Evolutionary conservation across 2,888 invertebrate species (phyloP).

Genomic region (Scrobipalpa atriplicella): DNA sequence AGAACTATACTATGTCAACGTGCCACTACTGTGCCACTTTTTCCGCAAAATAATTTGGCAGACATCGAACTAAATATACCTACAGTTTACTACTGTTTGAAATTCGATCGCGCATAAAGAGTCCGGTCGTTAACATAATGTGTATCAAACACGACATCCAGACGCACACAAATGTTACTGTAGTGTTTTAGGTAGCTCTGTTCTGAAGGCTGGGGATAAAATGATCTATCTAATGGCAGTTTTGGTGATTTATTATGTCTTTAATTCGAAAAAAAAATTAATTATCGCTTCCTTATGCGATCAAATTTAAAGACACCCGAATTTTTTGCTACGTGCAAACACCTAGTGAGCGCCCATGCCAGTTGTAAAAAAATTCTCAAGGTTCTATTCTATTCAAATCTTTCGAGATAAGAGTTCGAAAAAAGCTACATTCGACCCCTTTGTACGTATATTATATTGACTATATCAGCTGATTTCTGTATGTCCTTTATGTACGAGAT

Average conservation of each 20-base stretch:
- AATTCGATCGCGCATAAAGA: neutral
- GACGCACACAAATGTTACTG: neutral
- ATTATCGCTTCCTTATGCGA: too few relatives aligned
- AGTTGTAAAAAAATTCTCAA: too few relatives aligned
- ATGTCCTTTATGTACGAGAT: neutral
- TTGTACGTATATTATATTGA: neutral
- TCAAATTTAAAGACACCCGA: too few relatives aligned
- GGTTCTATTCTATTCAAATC: too few relatives aligned
- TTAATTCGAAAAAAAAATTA: too few relatives aligned
- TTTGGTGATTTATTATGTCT: too few relatives aligned
- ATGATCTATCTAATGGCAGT: too few relatives aligned
- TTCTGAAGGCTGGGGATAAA: too few relatives aligned
- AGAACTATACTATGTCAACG: neutral
- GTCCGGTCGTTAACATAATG: conserved; percentile 19
- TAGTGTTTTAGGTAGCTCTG: neutral
- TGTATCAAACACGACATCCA: conserved; percentile 19
- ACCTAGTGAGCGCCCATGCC: too few relatives aligned
- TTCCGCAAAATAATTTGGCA: neutral
- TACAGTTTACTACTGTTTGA: conserved; percentile 6
- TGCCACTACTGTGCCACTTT: neutral
- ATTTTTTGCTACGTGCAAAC: too few relatives aligned
- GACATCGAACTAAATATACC: conserved; percentile 9
- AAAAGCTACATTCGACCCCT: too few relatives aligned
- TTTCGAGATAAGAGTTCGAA: too few relatives aligned
- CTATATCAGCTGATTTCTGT: neutral